Evolutionary conservation across 2,888 invertebrate genomes (phyloP).

Genomic region (Smittia aterrima): DNA sequence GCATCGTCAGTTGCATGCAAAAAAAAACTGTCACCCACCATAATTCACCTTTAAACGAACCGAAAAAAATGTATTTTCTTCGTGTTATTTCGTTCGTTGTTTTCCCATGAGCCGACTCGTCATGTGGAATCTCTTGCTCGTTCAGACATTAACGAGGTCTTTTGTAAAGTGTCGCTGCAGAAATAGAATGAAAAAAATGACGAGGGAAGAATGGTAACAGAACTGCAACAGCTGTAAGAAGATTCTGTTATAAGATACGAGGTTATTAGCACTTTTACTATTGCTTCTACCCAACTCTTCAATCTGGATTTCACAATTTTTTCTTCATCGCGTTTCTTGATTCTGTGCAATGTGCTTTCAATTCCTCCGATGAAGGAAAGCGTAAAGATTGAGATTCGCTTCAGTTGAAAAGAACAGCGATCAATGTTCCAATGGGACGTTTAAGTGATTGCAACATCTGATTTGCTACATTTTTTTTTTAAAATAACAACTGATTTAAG

Average conservation of each 20-base stretch:
- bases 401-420: not conserved
- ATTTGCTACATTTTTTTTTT: too few species aligned
- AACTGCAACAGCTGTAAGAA: not conserved
- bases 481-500: too few species aligned
- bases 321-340: not conserved
- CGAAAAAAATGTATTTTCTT: not conserved
- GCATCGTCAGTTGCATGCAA: not conserved
- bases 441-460: too few species aligned
- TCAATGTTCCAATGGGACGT: too few species aligned
- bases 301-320: not conserved
- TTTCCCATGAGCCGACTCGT: not conserved
- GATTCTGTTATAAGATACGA: not conserved
- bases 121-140: not conserved
- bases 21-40: not conserved
- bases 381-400: not conserved
- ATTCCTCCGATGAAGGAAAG: not conserved
- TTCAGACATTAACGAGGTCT: not conserved
- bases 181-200: not conserved
- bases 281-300: not conserved
- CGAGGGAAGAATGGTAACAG: not conserved
- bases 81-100: not conserved
- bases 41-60: not conserved
- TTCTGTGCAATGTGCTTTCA: not conserved
- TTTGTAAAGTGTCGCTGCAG: not conserved
- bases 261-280: constrained; percentile 8